A percentile compares a stretch with the other conserved stretches of the same genome.
Conservation (phyloP, 2,888 invertebrate genomes). For the Philereme transversata region DNA sequence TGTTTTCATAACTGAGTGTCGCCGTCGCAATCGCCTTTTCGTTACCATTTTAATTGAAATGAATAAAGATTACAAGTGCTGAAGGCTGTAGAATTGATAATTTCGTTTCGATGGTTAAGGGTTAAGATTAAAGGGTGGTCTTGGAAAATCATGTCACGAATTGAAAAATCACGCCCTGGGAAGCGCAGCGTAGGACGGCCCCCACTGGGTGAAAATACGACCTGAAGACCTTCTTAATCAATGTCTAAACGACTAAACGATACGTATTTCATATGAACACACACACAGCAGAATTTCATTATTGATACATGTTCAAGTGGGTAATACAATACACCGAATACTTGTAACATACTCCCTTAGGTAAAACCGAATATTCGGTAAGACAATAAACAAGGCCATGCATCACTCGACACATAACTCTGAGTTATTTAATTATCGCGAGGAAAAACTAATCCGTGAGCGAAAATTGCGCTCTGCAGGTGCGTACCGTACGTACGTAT, state of each 20-base stretch:
- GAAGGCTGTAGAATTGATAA: slow-evolving; percentile 38
- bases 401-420: slow-evolving; percentile 79
- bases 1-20: slow-evolving; percentile 78
- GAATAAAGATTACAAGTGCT: slow-evolving; percentile 44
- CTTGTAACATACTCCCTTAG: slow-evolving; percentile 40
- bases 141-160: no score
- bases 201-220: no score
- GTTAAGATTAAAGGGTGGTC: no score
- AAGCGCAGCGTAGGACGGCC: no score
- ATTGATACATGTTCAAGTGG: slow-evolving; percentile 17
- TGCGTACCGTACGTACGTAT: slow-evolving; percentile 45
- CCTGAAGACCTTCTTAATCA: no score
- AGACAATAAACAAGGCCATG: slow-evolving; percentile 78
- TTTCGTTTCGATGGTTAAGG: slow-evolving; percentile 2
- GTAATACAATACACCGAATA: slow-evolving; percentile 35
- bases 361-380: slow-evolving; percentile 29
- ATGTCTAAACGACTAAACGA: neutral
- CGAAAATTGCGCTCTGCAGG: slow-evolving; percentile 77
- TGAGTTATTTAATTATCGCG: slow-evolving; percentile 83
- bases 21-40: slow-evolving; percentile 44
- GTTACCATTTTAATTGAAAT: slow-evolving; percentile 45
- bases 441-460: slow-evolving; percentile 82
- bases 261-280: neutral
- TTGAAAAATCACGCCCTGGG: no score
- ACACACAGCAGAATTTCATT: slow-evolving; percentile 3